Base-by-base conservation (phyloP, 2,888 invertebrate genomes). In the Sepiola atlantica region DNA sequence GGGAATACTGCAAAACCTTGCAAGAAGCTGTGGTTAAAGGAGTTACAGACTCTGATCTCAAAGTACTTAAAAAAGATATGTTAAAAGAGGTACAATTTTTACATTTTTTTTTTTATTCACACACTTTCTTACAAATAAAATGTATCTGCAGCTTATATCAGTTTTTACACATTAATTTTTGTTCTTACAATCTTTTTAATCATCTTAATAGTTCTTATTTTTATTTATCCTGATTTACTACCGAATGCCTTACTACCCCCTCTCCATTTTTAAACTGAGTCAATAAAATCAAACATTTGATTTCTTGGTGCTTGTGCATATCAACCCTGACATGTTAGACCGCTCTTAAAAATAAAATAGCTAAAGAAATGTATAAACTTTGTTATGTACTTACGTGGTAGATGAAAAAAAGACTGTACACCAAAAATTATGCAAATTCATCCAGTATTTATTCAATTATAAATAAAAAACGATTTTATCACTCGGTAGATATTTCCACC, bases 1-100 rank as follows among this genome's bases (percentile, higher is more conserved):
- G 99, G 12, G 99, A 99, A 97, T 98, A 98, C 97, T 98, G 98
- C 92, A 98, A 98, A 97, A 98, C 98, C 93, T 97, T 99, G 24
- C 98, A 98, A 54, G 98, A 98, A 92, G 97, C 98, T 96, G 98
- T 98, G 55, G 97, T 97, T 0, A 97, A 98, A 4, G 98, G 98
- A 0, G 98, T 98, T 0, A 97, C 98, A 0, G 98, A 98, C 61
- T 98, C 98, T 0, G 98, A 98, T 32, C 97, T 99, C 45, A 98
- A 98, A 95, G 96, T 96, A 21, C 97, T 98, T 94, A 98, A 99
- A 95, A 97, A 98, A 95, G 97, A 98, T 32, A 98, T 98, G 97
- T 98, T 98, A 98, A 97, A 97, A 0, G 98, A 98, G 96, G 96
- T 96, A 95, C 93, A 90, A 77, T 32, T 32, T 16, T 1, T 14